These are phyloP conservation scores for Drosophila fungiperda DNA, from an alignment of 2,888 invertebrate species.

Conservation along the genomic window DNA sequence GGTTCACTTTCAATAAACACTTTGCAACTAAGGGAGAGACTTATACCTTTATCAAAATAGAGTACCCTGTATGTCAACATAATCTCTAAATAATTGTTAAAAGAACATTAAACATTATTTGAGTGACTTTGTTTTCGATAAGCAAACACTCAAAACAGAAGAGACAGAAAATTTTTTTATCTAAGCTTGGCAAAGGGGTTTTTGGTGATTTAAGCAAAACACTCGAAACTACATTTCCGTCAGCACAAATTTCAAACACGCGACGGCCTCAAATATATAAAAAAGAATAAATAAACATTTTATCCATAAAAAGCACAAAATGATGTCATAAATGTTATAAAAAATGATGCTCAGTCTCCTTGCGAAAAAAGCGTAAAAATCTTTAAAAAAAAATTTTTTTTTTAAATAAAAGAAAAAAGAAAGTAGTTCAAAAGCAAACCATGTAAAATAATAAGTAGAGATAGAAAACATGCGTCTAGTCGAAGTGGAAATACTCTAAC, in stretches of 20 bases:
- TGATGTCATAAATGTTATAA: constrained; percentile 51
- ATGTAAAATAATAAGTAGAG: constrained; percentile 9
- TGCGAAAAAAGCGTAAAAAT: constrained; percentile 25
- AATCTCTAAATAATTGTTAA: constrained; percentile 5
- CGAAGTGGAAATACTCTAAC: background rate
- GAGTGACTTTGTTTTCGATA: background rate
- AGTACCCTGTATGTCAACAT: background rate
- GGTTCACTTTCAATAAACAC: constrained; percentile 11
- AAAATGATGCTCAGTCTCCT: constrained; percentile 26
- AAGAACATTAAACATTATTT: constrained; percentile 4
- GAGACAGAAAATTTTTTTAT: background rate
- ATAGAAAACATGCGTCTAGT: background rate
- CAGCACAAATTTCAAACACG: constrained; percentile 8
- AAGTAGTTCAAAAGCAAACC: constrained; percentile 29
- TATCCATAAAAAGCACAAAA: constrained; percentile 22
- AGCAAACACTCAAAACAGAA: background rate
- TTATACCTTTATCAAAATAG: background rate
- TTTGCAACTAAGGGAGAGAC: constrained; percentile 9
- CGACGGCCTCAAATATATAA: constrained; percentile 3
- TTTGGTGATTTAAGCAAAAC: constrained; percentile 14
- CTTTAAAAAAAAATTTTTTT: background rate
- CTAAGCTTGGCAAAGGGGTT: constrained; percentile 3
- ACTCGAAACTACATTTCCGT: constrained; percentile 28
- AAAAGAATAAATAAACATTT: constrained; percentile 22
- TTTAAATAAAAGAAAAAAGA: constrained; percentile 18